phyloP scores from a whole-genome alignment of 2,888 invertebrate species.

The Stenurella melanura region DNA sequence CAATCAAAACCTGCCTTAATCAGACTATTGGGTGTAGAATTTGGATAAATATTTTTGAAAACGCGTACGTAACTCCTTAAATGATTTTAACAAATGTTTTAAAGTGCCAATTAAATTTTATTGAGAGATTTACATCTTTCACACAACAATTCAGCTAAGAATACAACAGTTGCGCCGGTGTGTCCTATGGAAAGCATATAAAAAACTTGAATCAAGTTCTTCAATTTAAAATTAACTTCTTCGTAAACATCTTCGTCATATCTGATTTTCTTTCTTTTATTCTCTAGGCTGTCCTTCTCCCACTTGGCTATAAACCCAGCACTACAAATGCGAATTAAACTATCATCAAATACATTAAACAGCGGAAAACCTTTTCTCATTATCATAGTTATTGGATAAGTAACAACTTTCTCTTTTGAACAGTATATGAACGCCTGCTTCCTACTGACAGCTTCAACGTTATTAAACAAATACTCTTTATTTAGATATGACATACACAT shows the following conservation, averaged over 20 bases:
- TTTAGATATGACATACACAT: constrained; percentile 63
- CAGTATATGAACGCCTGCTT: constrained; percentile 59
- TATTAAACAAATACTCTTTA: constrained; percentile 61
- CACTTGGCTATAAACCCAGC: constrained; percentile 61
- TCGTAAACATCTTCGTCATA: constrained; percentile 27
- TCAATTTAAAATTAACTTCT: neutral
- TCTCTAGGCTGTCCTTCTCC: constrained; percentile 47
- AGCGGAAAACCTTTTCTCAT: constrained; percentile 68
- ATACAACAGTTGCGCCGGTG: too few species aligned
- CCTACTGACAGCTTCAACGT: constrained; percentile 58
- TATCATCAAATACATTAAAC: constrained; percentile 58
- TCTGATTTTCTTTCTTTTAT: constrained; percentile 23
- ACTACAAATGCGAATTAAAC: constrained; percentile 62
- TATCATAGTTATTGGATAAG: constrained; percentile 67
- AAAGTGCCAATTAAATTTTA: too few species aligned
- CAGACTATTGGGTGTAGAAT: too few species aligned
- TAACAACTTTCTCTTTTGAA: constrained; percentile 62
- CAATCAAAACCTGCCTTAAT: too few species aligned
- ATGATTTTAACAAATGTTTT: too few species aligned
- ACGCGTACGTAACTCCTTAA: too few species aligned
- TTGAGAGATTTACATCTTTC: too few species aligned
- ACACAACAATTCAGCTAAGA: too few species aligned
- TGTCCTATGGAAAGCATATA: too few species aligned
- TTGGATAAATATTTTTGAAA: too few species aligned
- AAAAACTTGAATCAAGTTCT: too few species aligned